These are phyloP conservation scores for Hypothenemus hampei DNA, from an alignment of 1,140 invertebrate genomes.

Conservation along the genomic window DNA sequence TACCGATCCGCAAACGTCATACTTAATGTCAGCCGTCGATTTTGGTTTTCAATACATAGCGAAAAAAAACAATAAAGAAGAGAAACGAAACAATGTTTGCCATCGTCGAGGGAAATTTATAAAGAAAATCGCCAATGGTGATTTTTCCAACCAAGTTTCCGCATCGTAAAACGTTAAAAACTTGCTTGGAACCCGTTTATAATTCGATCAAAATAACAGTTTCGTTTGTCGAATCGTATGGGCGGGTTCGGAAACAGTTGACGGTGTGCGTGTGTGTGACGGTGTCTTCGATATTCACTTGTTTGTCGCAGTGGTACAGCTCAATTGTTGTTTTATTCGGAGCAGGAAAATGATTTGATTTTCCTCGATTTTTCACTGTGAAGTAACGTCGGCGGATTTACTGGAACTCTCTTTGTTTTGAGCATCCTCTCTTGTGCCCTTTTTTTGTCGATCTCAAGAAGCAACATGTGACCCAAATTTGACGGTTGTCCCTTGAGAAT, in stretches of 20 bases:
- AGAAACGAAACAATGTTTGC: slow-evolving; percentile 34
- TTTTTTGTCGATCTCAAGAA: slow-evolving; percentile 30
- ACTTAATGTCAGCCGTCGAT: slow-evolving; percentile 22
- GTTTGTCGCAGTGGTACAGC: slow-evolving; percentile 25
- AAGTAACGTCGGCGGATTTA: too few relatives aligned
- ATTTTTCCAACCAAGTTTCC: too few relatives aligned
- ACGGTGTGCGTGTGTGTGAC: too few relatives aligned
- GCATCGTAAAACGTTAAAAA: slow-evolving; percentile 27
- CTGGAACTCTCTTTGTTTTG: too few relatives aligned
- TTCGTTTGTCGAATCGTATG: slow-evolving; percentile 30
- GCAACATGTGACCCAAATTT: slow-evolving; percentile 59
- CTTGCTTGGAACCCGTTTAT: slow-evolving; percentile 9
- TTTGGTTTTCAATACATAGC: slow-evolving; percentile 30
- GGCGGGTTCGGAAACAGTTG: slow-evolving; percentile 30
- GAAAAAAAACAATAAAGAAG: too few relatives aligned
- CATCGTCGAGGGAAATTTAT: slow-evolving; percentile 1
- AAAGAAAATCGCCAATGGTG: slow-evolving; percentile 6
- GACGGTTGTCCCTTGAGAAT: slow-evolving; percentile 45
- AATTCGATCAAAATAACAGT: slow-evolving; percentile 22
- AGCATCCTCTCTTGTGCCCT: neutral
- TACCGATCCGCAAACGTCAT: slow-evolving; percentile 3
- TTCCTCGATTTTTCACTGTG: too few relatives aligned
- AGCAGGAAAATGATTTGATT: too few relatives aligned
- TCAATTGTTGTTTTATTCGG: neutral
- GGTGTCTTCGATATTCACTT: slow-evolving; percentile 31